Evolutionary conservation across 2,113 vertebrate genomes (phyloP), one percentile per base, ranked within the genome.

Genomic region (Corythoichthys haematopterus): DNA sequence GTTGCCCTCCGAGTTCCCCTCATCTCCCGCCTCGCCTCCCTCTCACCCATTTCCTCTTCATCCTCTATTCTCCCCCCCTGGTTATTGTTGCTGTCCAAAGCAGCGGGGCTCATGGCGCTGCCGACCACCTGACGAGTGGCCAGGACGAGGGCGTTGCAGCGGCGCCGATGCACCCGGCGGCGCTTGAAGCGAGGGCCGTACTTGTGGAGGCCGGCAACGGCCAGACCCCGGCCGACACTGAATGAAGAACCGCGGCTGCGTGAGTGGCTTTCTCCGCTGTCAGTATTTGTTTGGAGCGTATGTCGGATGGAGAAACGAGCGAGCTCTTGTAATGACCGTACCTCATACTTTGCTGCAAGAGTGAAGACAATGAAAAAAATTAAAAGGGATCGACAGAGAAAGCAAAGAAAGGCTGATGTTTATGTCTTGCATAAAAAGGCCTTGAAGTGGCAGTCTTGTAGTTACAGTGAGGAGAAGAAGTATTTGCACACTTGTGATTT

Each of bases 271-370:
- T 67, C 74, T 40, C 60, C 0, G 68, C 28, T 0, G 50, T 79
- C 77, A 78, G 92, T 87, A 28, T 90, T 83, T 69, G 90, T 93
- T 50, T 95, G 92, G 14, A 99, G 92, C 55, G 94, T 92, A 80
- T 94, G 91, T 0, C 97, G 94, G 89, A 99, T 99, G 79, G 93
- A 91, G 7, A 98, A 92, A 7, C 97, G 94, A 3, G 94, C 88
- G 80, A 98, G 86, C 64, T 98, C 97, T 88, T 99, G 97, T 3
- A 98, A 88, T 13, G 94, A 91, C 65, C 94, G 95, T 0, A 96
- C 95, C 2, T 92, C 93, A 59, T 93, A 92, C 0, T 91, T 93
- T 2, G 97, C 96, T 98, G 83, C 14, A 64, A 64, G 20, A 36
- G 35, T 1, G 3, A 60, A 11, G 69, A 60, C 11, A 50, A 48